A percentile compares a stretch with the other conserved stretches of the same genome.
phyloP scores from a whole-genome alignment of 37 sponge, comb jelly and placozoan species.

The Petrosia ficiformis region DNA sequence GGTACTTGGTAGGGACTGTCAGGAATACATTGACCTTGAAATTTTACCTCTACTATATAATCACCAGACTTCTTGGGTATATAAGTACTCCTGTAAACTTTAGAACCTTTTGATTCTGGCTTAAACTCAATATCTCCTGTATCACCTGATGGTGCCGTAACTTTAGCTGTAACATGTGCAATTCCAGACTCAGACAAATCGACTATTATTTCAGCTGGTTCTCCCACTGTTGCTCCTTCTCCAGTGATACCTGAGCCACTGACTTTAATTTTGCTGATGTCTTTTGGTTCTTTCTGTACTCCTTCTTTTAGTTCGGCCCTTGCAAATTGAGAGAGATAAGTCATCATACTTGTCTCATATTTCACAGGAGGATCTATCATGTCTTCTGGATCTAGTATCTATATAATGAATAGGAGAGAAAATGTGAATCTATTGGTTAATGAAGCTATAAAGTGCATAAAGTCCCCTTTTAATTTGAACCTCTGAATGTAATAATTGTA shows the following conservation, averaged over 20 bases:
- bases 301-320: slow-evolving; percentile 89
- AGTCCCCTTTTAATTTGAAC: too few relatives aligned
- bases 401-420: too few relatives aligned
- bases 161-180: slow-evolving; percentile 45
- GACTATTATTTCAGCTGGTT: slow-evolving; percentile 36
- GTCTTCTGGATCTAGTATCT: slow-evolving; percentile 94
- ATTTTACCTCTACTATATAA: slow-evolving; percentile 53
- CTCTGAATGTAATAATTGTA: too few relatives aligned
- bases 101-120: slow-evolving; percentile 34
- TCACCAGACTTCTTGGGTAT: slow-evolving; percentile 46
- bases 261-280: slow-evolving; percentile 56
- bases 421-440: too few relatives aligned
- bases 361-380: slow-evolving; percentile 92
- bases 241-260: slow-evolving; percentile 78
- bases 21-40: slow-evolving; percentile 51
- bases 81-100: slow-evolving; percentile 39
- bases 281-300: slow-evolving; percentile 49
- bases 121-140: neutral
- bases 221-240: slow-evolving; percentile 45
- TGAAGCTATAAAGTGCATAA: too few relatives aligned
- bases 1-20: slow-evolving; percentile 54
- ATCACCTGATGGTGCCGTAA: slow-evolving; percentile 42
- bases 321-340: slow-evolving; percentile 94
- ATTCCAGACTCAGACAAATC: slow-evolving; percentile 61
- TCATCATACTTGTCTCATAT: slow-evolving; percentile 99